A percentile compares a stretch with the other conserved stretches of the same genome.
Evolutionary conservation across 2,888 invertebrate species (phyloP).

Genomic region (Epinotia nisella): DNA sequence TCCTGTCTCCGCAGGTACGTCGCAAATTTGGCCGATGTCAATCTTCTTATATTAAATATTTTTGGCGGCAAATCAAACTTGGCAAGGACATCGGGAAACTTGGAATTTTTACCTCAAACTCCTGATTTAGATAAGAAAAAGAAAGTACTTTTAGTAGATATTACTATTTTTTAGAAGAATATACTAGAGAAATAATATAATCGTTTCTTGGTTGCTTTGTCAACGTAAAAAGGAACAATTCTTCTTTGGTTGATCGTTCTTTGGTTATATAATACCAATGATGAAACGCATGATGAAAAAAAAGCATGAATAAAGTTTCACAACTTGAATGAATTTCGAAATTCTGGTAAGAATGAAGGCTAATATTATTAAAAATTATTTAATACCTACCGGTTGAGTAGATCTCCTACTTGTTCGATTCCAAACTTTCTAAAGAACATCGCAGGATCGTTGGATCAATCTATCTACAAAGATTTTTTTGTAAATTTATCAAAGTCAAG

Average conservation of each 20-base stretch:
- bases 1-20: slow-evolving; percentile 62
- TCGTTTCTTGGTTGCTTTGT: neutral
- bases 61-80: slow-evolving; percentile 32
- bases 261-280: neutral
- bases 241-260: neutral
- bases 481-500: slow-evolving; percentile 31
- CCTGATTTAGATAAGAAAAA: neutral
- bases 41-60: slow-evolving; percentile 42
- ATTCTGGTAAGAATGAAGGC: neutral
- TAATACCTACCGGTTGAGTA: too few species aligned
- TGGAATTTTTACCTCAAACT: neutral
- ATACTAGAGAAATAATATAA: neutral
- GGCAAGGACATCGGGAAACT: neutral
- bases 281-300: neutral
- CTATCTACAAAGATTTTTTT: slow-evolving; percentile 23
- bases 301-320: neutral
- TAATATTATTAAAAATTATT: neutral
- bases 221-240: neutral
- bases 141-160: neutral
- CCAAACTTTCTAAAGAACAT: neutral
- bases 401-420: too few species aligned
- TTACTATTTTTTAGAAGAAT: too few species aligned
- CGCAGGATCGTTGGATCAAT: slow-evolving; percentile 15
- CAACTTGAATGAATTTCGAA: neutral
- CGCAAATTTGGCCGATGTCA: slow-evolving; percentile 36